phyloP scores from a whole-genome alignment of 2,888 invertebrate genomes.

The Arctia plantaginis region DNA sequence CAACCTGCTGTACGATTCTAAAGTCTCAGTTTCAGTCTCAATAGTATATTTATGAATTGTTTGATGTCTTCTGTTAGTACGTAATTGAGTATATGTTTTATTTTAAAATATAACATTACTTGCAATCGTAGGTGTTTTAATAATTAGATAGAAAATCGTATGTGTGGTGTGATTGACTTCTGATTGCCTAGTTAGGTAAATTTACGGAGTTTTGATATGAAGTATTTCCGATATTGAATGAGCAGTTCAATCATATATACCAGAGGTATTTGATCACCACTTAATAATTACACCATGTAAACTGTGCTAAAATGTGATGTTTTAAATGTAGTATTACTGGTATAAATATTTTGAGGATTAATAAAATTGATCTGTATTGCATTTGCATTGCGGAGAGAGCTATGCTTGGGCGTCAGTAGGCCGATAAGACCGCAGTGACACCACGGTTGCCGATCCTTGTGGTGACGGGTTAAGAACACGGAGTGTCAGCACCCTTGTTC shows the following conservation, averaged over 20 bases:
- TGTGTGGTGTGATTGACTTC: background rate
- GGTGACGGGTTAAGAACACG: too few relatives aligned
- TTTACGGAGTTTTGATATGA: background rate
- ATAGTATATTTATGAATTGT: background rate
- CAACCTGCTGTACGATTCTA: slow-evolving; percentile 2
- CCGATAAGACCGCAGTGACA: background rate
- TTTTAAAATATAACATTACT: background rate
- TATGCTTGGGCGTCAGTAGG: too few relatives aligned
- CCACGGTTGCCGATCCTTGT: too few relatives aligned
- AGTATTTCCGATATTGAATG: background rate
- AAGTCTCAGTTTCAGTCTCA: background rate
- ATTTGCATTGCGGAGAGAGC: background rate
- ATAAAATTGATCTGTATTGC: too few relatives aligned
- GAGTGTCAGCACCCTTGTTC: too few relatives aligned
- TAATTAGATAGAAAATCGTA: background rate
- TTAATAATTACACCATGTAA: background rate
- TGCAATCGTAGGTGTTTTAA: background rate
- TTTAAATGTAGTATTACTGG: too few relatives aligned
- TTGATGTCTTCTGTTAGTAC: background rate
- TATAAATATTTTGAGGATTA: too few relatives aligned
- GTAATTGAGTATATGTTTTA: background rate
- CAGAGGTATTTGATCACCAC: background rate
- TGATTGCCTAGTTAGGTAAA: background rate
- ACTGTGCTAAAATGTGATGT: background rate
- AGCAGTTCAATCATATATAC: background rate